Evolutionary conservation across 1,140 invertebrate species (phyloP), one percentile per base, ranked within the genome.

Genomic region (Pseudomyrmex concolor): DNA sequence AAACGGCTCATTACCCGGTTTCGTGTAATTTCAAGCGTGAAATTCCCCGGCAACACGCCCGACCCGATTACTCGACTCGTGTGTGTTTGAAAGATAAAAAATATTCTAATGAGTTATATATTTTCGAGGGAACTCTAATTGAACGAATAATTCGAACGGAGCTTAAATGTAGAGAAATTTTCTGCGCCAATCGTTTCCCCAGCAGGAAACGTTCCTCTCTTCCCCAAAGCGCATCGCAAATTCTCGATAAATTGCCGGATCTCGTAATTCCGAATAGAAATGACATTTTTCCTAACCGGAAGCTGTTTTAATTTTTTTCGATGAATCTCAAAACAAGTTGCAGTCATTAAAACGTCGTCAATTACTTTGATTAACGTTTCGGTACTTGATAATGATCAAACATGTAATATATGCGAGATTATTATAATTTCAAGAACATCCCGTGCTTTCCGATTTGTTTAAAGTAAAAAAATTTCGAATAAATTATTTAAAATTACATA

Each of bases 11-110:
- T 80, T 71, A 80, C 45, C 9, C 43, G 43, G 19, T 59, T 70
- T 78, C 54, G 15, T 12, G 66, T 80, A 71, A 80, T 71, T 70
- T 67, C 50, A 71, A 78, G 45, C 57, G 45, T 48, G 48, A 73
- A 55, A 74, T 82, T 70, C 45, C 34, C 15, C 59, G 70, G 68
- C 12, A 43, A 45, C 66, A 19, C 66, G 19, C 4, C 51, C 50
- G 55, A 45, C 55, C 70, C 67, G 55, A 54, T 72, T 63, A 74
- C 17, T 34, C 34, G 34, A 25, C 34, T 54, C 48, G 70, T 17
- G 48, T 17, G 15, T 62, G n/a, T 19, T n/a, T 59, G 70, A 1
- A 2, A 2, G 17, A 2, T 5, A 80, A 70, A 71, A 59, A 80
- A 59, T 34, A 54, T 80, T 55, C 54, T 51, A 59, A 80, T 80